Base-by-base conservation (phyloP, 2,888 invertebrate genomes). In the Eupithecia abbreviata region DNA sequence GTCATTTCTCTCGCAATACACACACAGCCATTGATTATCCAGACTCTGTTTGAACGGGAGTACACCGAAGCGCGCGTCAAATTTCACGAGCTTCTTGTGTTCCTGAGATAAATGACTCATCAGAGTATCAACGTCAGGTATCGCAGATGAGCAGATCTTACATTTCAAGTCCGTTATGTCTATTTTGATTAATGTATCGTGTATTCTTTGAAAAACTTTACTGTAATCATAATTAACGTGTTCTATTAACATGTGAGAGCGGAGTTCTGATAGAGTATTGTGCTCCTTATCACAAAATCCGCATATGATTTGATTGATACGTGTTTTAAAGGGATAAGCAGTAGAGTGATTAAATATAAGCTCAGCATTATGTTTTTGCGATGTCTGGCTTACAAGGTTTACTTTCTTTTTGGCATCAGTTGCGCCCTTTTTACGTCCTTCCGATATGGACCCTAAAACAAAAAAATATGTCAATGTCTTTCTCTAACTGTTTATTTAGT, bases 391-490 rank as follows among this genome's bases (percentile, higher is more conserved):
- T 80, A 93, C 90, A 86, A 93, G 91, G 82, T 93, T 87, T 82
- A 94, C 91, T 93, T 92, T 94, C 92, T 91, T 91, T 91, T 90
- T 91, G 85, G 86, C 84, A 83, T 90, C 90, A 86, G 82, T 88
- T 83, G 90, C 90, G 88, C 83, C 88, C 82, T 91, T 88, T 88
- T 84, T 91, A 91, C 90, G 91, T 84, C 92, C 90, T 83, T 91
- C 92, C 93, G 92, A 91, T 88, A 89, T 90, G 89, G 89, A 85
- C 87, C 94, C 94, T 94, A 94, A 94, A 94, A 93, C 90, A 93
- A 91, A 93, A 93, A 89, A 93, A 90, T 87, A 87, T 89, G 93
- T 93, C 92, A 93, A 89, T 93, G 86, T 88, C 83, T 88, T 43
- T 1, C 43, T 68, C 10, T 67, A 6, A 15, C 9, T 58, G 18